These are phyloP conservation scores for Drosophila nigrodunni DNA, from an alignment of 1,140 invertebrate species.

Conservation along the genomic window DNA sequence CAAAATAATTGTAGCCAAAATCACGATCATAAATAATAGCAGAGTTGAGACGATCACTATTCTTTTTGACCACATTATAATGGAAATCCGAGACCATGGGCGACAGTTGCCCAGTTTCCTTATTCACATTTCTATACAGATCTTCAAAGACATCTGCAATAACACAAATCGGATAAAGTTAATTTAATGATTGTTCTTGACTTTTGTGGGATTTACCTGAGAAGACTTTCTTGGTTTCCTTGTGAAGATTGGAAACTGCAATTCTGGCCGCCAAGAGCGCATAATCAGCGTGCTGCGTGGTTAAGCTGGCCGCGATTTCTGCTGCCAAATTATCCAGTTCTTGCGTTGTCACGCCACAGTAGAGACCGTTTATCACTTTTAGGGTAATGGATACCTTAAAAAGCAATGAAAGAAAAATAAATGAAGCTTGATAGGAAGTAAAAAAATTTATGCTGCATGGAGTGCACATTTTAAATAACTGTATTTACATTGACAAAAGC, in stretches of 20 bases:
- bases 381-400: conserved; percentile 91
- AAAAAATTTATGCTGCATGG: not conserved
- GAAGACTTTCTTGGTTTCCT: conserved; percentile 96
- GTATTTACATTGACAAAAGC: not conserved
- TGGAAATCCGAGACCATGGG: conserved; percentile 95
- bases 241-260: conserved; percentile 98
- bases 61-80: conserved; percentile 93
- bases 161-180: not conserved
- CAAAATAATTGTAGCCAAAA: conserved; percentile 99
- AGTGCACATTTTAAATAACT: not conserved
- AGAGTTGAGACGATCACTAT: conserved; percentile 96
- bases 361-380: conserved; percentile 96
- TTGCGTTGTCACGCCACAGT: conserved; percentile 97
- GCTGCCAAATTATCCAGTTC: conserved; percentile 99
- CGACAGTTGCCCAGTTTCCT: conserved; percentile 88
- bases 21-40: conserved; percentile 99
- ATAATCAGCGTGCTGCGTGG: conserved; percentile 98
- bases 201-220: conserved; percentile 87
- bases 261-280: conserved; percentile 97
- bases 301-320: conserved; percentile 98
- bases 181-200: not conserved
- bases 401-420: not conserved
- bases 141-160: conserved; percentile 95
- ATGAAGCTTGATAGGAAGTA: not conserved
- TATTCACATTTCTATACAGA: conserved; percentile 92